phyloP scores from a whole-genome alignment of 2,113 vertebrate genomes.

The Dolichallabes microphthalmus region DNA sequence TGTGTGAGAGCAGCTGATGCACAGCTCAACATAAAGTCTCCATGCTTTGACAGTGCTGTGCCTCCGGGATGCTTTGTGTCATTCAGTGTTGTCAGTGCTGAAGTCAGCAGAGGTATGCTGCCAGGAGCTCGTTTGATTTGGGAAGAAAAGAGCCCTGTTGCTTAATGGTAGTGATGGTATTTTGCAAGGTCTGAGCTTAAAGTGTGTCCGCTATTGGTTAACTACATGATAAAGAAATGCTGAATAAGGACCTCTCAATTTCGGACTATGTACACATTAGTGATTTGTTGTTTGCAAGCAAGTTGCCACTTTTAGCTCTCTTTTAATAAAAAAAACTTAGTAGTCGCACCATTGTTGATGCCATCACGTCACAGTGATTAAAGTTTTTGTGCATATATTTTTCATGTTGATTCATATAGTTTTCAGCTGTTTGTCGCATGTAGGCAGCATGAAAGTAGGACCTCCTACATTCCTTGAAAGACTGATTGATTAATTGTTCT shows the following conservation, averaged over 20 bases:
- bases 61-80: background rate
- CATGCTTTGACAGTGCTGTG: background rate
- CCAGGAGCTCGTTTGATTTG: background rate
- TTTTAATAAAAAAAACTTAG: background rate
- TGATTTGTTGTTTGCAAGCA: background rate
- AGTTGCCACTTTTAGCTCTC: too few species aligned
- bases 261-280: background rate
- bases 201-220: conserved; percentile 3
- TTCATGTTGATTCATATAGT: too few species aligned
- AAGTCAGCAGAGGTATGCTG: conserved; percentile 29
- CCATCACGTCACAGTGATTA: too few species aligned
- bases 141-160: background rate
- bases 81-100: conserved; percentile 19
- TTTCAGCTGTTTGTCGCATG: conserved; percentile 9
- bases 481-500: too few species aligned
- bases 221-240: conserved; percentile 22
- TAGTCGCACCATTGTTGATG: too few species aligned
- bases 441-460: background rate
- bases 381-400: background rate
- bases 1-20: background rate
- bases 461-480: background rate
- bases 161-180: conserved; percentile 17
- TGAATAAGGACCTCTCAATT: background rate
- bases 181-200: conserved; percentile 34
- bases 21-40: background rate